Conservation (phyloP, 1,140 invertebrate genomes). For the Mycetomoellerius zeteki region DNA sequence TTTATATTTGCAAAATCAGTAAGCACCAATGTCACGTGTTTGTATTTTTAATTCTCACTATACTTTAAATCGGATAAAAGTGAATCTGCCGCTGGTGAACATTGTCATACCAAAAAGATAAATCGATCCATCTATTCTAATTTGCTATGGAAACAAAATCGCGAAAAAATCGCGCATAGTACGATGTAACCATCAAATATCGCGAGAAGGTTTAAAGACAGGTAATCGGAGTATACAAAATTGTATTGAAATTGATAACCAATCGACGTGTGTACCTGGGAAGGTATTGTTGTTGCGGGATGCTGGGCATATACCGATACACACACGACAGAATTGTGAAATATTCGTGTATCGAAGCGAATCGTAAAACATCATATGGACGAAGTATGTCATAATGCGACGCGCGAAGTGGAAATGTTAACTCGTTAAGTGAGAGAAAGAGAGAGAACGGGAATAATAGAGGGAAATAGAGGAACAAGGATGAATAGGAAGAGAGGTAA, state of each 20-base stretch:
- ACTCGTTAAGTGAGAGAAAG: slow-evolving; percentile 30
- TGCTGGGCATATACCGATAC: neutral
- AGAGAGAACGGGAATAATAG: slow-evolving; percentile 22
- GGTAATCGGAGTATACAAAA: slow-evolving; percentile 26
- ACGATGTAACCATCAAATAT: neutral
- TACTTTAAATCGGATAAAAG: slow-evolving; percentile 45
- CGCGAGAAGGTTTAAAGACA: slow-evolving; percentile 2
- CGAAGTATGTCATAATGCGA: slow-evolving; percentile 65
- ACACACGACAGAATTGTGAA: slow-evolving; percentile 52
- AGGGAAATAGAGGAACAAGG: slow-evolving; percentile 11
- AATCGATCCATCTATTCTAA: slow-evolving; percentile 34
- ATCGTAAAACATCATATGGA: slow-evolving; percentile 68
- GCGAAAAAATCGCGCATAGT: neutral
- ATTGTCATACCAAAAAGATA: slow-evolving; percentile 3
- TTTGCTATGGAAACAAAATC: neutral
- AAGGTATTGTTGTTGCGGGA: slow-evolving; percentile 31
- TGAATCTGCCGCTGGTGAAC: neutral
- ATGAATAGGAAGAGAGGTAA: neutral
- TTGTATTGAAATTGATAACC: slow-evolving; percentile 31
- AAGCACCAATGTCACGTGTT: slow-evolving; percentile 44
- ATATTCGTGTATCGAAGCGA: slow-evolving; percentile 35
- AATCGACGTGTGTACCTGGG: neutral
- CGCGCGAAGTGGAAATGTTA: slow-evolving; percentile 63
- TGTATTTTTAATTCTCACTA: slow-evolving; percentile 40
- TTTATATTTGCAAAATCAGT: slow-evolving; percentile 54